Base-by-base conservation (phyloP, 1,140 invertebrate species). In the Sycobia sp. region DNA sequence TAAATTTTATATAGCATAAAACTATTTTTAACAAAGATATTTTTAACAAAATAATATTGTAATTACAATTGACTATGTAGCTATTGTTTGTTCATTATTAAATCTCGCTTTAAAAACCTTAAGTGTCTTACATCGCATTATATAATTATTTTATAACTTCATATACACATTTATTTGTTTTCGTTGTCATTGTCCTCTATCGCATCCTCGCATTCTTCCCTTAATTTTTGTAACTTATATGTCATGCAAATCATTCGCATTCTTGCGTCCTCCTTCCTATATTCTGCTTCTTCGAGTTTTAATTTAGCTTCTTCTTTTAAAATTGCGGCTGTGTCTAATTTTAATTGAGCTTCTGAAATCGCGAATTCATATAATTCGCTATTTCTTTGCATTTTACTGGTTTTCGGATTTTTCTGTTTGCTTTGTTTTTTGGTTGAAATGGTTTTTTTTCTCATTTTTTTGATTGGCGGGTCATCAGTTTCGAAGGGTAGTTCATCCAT, bases 281-380 rank as follows among this genome's bases (percentile, higher is more conserved):
- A 75, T 32, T 71, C 65, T 32, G 72, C 73, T 41, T 75, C 73
- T 38, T 75, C 72, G 20, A 75, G 59, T 34, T 73, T 74, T 29
- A 74, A 62, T 27, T 65, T 69, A 9, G 71, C 71, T 36, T 74
- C 73, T 22, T 75, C 72, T 36, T 75, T 75, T 20, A 73, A 46
- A 59, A 74, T 67, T 0, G 70, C 67, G 0, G 72, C 72, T 13
- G 69, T 71, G 14, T 75, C 71, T 11, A 75, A 68, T 25, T 72
- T 75, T 27, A 75, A 71, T 49, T 72, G 71, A 9, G 71, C 72
- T 13, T 75, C 72, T 2, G 71, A 73, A 9, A 75, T 65, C 4
- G 70, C 64, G 8, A 69, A 62, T 14, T 67, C 54, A 13, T 73
- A 63, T 38, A 75, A 10, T 4, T 75, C 68, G 22, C 67, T 69